Conservation (phyloP, 2,888 invertebrate genomes). For the Cerastis leucographa region DNA sequence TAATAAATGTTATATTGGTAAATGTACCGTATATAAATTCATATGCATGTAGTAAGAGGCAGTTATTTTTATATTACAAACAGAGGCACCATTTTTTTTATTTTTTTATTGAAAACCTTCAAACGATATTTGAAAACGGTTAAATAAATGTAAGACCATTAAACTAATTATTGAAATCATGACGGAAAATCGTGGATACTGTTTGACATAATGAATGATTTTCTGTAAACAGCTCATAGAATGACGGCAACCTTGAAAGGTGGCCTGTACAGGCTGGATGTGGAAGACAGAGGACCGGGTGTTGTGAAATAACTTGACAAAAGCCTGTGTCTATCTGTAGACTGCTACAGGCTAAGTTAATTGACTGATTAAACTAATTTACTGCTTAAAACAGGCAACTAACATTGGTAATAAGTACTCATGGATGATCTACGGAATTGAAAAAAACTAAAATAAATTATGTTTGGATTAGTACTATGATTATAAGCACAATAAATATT, state of each 20-base stretch:
- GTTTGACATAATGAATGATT: not conserved
- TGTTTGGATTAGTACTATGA: not conserved
- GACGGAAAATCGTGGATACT: not conserved
- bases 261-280: not conserved
- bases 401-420: not conserved
- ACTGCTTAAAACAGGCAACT: not conserved
- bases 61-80: too few relatives aligned
- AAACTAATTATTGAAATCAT: not conserved
- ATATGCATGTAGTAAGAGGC: too few relatives aligned
- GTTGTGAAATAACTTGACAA: not conserved
- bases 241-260: too few relatives aligned
- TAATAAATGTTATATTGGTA: too few relatives aligned
- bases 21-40: too few relatives aligned
- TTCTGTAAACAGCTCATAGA: not conserved
- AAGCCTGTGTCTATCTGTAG: not conserved
- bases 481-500: not conserved
- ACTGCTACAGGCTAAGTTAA: not conserved
- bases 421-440: not conserved
- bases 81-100: too few relatives aligned
- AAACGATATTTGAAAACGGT: too few relatives aligned
- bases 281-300: not conserved
- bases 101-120: too few relatives aligned
- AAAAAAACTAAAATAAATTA: not conserved
- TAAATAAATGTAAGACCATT: too few relatives aligned
- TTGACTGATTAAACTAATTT: not conserved